Evolutionary conservation across 2,888 invertebrate genomes (phyloP), one percentile per base, ranked within the genome.

Genomic region (Sturmia bella): DNA sequence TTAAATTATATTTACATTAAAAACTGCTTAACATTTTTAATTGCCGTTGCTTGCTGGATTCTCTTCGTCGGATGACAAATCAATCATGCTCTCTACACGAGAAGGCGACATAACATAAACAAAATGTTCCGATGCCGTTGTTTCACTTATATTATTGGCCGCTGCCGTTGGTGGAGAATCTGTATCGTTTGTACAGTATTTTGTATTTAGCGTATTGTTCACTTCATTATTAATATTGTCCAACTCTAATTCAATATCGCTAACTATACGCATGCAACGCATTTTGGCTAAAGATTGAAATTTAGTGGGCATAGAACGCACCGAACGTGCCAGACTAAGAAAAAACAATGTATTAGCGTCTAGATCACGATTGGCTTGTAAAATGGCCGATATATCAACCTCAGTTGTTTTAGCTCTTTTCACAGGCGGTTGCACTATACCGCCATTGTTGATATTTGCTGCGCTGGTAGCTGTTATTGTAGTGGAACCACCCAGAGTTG

Each of bases 21-120:
- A 27, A 27, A 27, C 27, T 27, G 3, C 19, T 41, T 41, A 19
- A 41, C 13, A 48, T 13, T 13, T 43, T 48, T 80, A 84, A 63
- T 80, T 84, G 3, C 78, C 85, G 78, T 43, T 66, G 52, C 87
- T 89, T 68, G 86, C 85, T 11, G 85, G 84, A 56, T 82, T 83
- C 56, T 90, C 90, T 63, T 91, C 90, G 32, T 91, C 90, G 2
- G 90, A 91, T 3, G 91, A 91, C 21, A 91, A 89, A 84, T 91
- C 90, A 48, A 91, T 91, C 90, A 90, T 90, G 68, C 89, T 88
- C 82, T 91, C 91, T 3, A 90, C 90, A 2, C 90, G 88, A 21
- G 90, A 90, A n/a, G 90, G 90, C 17, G 90, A 91, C 90, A 91
- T 91, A 2, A 90, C 90, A 82, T 91, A 91, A 12, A 90, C 87